These are phyloP conservation scores for Epicauta chinensis DNA, from an alignment of 1,140 invertebrate genomes.

Conservation along the genomic window DNA sequence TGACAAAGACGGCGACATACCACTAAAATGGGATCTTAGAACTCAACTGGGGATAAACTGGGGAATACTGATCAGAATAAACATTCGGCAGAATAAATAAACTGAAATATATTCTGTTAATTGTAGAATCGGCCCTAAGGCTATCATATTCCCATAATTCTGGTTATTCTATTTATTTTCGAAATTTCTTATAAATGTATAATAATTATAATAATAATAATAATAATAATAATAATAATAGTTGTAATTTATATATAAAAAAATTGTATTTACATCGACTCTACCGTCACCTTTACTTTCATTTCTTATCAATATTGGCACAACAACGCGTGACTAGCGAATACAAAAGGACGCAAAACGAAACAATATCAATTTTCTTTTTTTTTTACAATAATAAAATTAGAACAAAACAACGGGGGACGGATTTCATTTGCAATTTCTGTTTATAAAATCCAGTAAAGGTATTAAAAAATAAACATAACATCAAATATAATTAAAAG, in stretches of 20 bases:
- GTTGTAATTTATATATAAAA: not conserved
- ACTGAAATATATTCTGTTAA: too few relatives aligned
- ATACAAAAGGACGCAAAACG: not conserved
- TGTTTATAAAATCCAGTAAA: conserved; percentile 3
- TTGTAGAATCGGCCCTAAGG: too few relatives aligned
- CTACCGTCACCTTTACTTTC: conserved; percentile 18
- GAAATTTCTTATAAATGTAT: too few relatives aligned
- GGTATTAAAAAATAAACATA: conserved; percentile 10
- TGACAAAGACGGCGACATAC: too few relatives aligned
- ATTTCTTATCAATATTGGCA: conserved; percentile 14
- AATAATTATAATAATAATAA: too few relatives aligned
- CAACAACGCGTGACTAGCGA: conserved; percentile 24
- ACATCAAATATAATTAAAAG: conserved; percentile 11
- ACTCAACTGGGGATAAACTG: too few relatives aligned
- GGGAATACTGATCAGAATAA: too few relatives aligned
- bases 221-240: too few relatives aligned
- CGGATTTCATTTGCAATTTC: conserved; percentile 13
- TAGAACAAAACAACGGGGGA: conserved; percentile 1
- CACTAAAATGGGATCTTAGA: too few relatives aligned
- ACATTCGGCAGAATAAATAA: too few relatives aligned
- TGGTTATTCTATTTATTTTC: too few relatives aligned
- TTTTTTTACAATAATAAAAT: conserved; percentile 9
- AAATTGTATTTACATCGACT: conserved; percentile 23
- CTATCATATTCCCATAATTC: too few relatives aligned
- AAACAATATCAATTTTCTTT: conserved; percentile 11